Conservation (phyloP, 2,888 invertebrate genomes). For the Volucella bombylans region DNA sequence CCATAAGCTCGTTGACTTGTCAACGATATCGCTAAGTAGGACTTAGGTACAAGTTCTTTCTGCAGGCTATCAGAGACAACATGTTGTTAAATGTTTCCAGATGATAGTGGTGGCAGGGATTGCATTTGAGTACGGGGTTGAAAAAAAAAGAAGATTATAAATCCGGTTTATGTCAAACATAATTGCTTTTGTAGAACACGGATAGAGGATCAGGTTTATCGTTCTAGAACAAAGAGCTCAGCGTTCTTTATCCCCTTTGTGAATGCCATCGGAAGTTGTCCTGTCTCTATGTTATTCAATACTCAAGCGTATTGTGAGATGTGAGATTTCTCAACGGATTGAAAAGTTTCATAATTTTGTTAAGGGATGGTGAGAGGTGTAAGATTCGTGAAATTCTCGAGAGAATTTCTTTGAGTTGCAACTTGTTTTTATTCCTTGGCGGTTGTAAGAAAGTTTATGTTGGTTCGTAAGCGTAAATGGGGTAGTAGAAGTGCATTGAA, state of each 20-base stretch:
- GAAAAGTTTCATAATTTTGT: constrained; percentile 40
- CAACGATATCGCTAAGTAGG: constrained; percentile 58
- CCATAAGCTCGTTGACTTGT: constrained; percentile 64
- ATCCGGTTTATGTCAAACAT: constrained; percentile 34
- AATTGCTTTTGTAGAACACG: constrained; percentile 39
- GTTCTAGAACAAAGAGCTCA: constrained; percentile 25
- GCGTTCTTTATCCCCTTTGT: constrained; percentile 39
- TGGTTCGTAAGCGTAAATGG: background rate
- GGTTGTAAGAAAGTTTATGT: background rate
- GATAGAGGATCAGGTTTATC: constrained; percentile 37
- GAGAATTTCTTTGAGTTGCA: constrained; percentile 13
- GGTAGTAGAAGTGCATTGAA: background rate
- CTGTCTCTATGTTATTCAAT: constrained; percentile 50
- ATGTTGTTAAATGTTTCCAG: background rate
- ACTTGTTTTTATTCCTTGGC: constrained; percentile 5
- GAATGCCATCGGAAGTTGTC: background rate
- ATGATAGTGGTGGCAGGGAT: background rate
- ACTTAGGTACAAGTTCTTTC: constrained; percentile 34
- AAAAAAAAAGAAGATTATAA: background rate
- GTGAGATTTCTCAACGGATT: constrained; percentile 44
- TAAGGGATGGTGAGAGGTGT: background rate
- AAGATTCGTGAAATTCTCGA: constrained; percentile 3
- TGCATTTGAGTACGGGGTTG: background rate
- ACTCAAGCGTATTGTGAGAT: constrained; percentile 33
- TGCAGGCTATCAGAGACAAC: constrained; percentile 28